Evolutionary conservation across 2,797 vertebrate species (phyloP), one percentile per base, ranked within the genome.

Genomic region (Phrynocephalus forsythii): DNA sequence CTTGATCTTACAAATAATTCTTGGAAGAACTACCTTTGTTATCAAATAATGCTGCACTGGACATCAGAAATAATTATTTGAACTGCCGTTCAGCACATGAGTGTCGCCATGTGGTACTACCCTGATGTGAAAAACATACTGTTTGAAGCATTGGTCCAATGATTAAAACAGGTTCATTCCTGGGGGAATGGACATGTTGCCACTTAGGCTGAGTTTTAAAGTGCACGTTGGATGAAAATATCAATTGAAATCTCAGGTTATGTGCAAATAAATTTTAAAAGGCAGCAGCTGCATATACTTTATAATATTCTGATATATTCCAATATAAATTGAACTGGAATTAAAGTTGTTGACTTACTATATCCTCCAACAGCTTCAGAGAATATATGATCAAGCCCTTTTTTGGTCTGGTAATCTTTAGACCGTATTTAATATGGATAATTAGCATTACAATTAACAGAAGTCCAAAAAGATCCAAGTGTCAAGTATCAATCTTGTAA

Each of bases 381-480:
- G 79, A 89, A 89, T 15, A 38, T 87, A 88, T 82, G 80, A 88
- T 52, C 48, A 44, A 26, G 6, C 28, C 75, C 44, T 75, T 38
- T 72, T 44, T 20, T 75, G 9, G 10, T 50, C 0, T 0, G 0
- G 82, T 87, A 86, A 87, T 93, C 92, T 52, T 83, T 69, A 71
- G 48, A 82, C 22, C 71, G 87, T 93, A 92, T 93, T 92, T 94
- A 88, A 85, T 90, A 22, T 83, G 76, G 90, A 91, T 87, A 73
- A 89, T 92, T 87, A 88, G 86, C 87, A 87, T 28, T 88, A 72
- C 67, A 60, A 44, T 28, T 48, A 30, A 18, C 2, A 93, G 86
- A 93, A 87, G 79, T 72, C 80, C 90, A 89, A 28, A 76, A 93
- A 93, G 88, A 88, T 71, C 50, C 67, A 85, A 77, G 24, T 15